Base-by-base conservation (phyloP, 2,888 invertebrate genomes). In the Nasonovia ribisnigri region DNA sequence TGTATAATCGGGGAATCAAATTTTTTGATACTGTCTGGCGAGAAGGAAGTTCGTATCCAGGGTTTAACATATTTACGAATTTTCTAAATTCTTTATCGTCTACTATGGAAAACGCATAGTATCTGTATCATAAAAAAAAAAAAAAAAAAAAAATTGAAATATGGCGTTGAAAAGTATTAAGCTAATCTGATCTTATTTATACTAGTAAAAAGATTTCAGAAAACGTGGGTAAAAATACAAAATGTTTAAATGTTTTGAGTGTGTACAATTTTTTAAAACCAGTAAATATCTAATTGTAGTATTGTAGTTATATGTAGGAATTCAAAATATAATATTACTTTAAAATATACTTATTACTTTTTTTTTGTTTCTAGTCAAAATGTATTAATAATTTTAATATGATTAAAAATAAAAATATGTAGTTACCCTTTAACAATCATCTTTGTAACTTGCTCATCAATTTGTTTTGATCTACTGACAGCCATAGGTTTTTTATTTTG, bases 401-500 rank as follows among this genome's bases (percentile, higher is more conserved):
- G 8, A n/a, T 13, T 67, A n/a, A 13, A 67, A 67, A 67, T 67
- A 67, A 67, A 46, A n/a, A 67, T 67, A n/a, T 13, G n/a, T 67
- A 67, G 4, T 67, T 67, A 67, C 67, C 67, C 67, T 67, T 67
- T 67, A n/a, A n/a, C n/a, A n/a, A 67, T 67, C 67, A n/a, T 67
- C 8, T 67, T 67, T 67, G 67, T 67, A n/a, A 67, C 67, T 13
- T 57, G 57, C 26, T 89, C 89, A 89, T 89, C 89, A 57, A 57
- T 89, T 57, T 89, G 24, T 20, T 89, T 89, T 42, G 57, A 89
- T 89, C 89, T 89, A 89, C 57, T 89, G 24, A 89, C 42, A 6
- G 89, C 13, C 42, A 89, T 89, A 89, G 57, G 57, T 89, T 89
- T 89, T 36, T 89, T 89, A 57, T 42, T 89, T 46, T 57, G 57